Percentiles rank a stretch among this genome's conserved stretches.
These are phyloP conservation scores for Porites rus DNA, from an alignment of 92 coral and sea anemone species.

Conservation along the genomic window DNA sequence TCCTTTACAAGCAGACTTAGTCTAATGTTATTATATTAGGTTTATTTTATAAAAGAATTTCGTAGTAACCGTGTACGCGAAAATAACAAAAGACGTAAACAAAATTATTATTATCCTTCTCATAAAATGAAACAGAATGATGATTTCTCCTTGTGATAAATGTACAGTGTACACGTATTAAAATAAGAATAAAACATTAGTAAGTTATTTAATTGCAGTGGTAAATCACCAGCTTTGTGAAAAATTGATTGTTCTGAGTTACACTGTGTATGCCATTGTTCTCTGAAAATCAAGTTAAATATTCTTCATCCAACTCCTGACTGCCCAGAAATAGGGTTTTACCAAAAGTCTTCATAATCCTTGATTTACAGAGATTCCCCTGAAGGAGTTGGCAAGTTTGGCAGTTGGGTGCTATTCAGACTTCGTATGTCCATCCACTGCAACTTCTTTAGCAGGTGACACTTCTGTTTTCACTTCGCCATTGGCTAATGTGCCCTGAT, in stretches of 20 bases:
- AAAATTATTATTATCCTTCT: not conserved
- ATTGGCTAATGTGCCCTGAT: conserved; percentile 14
- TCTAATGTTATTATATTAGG: not conserved
- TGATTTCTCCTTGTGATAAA: no score
- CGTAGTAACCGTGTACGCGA: no score
- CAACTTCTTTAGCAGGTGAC: conserved; percentile 13
- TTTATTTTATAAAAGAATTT: not conserved
- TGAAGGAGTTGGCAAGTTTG: not conserved
- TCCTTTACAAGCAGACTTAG: not conserved
- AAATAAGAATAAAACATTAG: no score
- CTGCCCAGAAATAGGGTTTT: conserved; percentile 65
- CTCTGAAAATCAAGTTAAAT: conserved; percentile 45
- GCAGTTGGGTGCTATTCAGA: conserved; percentile 28
- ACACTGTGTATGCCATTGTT: not conserved
- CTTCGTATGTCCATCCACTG: conserved; percentile 31
- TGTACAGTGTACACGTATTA: not conserved
- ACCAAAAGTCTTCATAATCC: conserved; percentile 79
- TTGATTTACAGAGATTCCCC: conserved; percentile 15
- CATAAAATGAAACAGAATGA: not conserved
- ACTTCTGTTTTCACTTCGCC: conserved; percentile 18
- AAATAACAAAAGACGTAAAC: not conserved
- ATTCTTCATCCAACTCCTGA: conserved; percentile 68
- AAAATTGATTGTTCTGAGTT: no score
- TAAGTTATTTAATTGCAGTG: no score
- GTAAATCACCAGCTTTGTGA: no score